A percentile compares a stretch with the other conserved stretches of the same genome.
Conservation (phyloP, 2,888 invertebrate species). For the Eristalis arbustorum region DNA sequence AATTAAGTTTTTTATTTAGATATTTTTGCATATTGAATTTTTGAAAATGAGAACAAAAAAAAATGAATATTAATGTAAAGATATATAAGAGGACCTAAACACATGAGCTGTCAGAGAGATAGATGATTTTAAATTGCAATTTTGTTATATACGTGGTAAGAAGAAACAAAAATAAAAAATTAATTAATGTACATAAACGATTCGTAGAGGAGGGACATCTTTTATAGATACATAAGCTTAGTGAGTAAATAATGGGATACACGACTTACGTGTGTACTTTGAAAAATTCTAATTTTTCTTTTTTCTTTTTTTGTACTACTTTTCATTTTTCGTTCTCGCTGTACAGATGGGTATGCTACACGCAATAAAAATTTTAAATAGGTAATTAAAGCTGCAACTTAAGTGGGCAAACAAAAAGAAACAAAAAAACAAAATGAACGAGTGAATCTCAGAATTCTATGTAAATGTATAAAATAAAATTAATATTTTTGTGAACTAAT, state of each 20-base stretch:
- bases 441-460: conserved; percentile 16
- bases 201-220: neutral
- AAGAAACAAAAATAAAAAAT: neutral
- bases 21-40: conserved; percentile 69
- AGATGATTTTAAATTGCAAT: conserved; percentile 51
- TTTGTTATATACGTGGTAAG: conserved; percentile 51
- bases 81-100: conserved; percentile 62
- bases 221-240: conserved; percentile 50
- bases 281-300: conserved; percentile 15
- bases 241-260: conserved; percentile 41
- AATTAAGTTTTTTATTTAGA: conserved; percentile 69
- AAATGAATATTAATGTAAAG: conserved; percentile 15
- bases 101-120: conserved; percentile 53
- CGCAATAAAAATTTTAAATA: conserved; percentile 54
- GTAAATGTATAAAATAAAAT: conserved; percentile 41
- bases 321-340: conserved; percentile 22
- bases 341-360: conserved; percentile 56
- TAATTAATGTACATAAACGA: conserved; percentile 51
- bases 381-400: conserved; percentile 39
- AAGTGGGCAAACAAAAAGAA: conserved; percentile 23
- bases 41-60: conserved; percentile 30
- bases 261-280: conserved; percentile 4
- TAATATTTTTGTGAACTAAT: conserved; percentile 69
- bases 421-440: conserved; percentile 44
- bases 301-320: neutral